Base-by-base conservation (phyloP, 2,797 vertebrate genomes). In the Tokudaia muenninki region DNA sequence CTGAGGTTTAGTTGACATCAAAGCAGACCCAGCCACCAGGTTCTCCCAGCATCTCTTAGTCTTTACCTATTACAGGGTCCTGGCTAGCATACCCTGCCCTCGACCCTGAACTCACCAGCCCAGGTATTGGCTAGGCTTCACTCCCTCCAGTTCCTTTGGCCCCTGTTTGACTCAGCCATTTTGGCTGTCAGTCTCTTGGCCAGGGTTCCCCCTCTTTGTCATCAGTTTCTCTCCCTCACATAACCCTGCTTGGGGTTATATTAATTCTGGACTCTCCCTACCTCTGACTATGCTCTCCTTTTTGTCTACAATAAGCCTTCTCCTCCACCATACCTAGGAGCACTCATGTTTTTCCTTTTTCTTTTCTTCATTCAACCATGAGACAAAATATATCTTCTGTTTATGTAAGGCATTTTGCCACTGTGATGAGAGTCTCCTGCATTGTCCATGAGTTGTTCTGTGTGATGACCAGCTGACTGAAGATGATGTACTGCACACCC, bases 391-490 rank as follows among this genome's bases (percentile, higher is more conserved):
- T 21, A 75, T 55, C n/a, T 41, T 34, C 31, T 91, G 77, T 55
- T 91, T 70, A 29, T 80, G 10, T 29, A 70, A 65, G 47, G 17
- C 37, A 55, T 80, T 79, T 91, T 70, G 77, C 52, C 77, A 57
- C 11, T 34, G 47, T 41, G 61, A 41, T n/a, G 31, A 37, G 55
- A 55, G 34, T 81, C 61, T 55, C 37, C 47, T 6, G 70, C 26
- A 55, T 19, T 41, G n/a, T 67, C 72, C n/a, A 74, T 65, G n/a
- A 90, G 29, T 94, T 52, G 19, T 94, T 95, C 50, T 86, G 24
- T 90, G 10, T 57, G 70, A 37, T 97, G 41, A 70, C 10, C 13
- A 75, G 31, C 57, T 52, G 82, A 44, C 44, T 44, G 50, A 29
- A 74, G 70, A 77, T 91, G 11, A 80, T 24, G 67, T 90, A 47